Percentiles rank a stretch among this genome's conserved stretches.
These are phyloP conservation scores for Callinectes sapidus DNA, from an alignment of 2,888 invertebrate species.

Conservation along the genomic window DNA sequence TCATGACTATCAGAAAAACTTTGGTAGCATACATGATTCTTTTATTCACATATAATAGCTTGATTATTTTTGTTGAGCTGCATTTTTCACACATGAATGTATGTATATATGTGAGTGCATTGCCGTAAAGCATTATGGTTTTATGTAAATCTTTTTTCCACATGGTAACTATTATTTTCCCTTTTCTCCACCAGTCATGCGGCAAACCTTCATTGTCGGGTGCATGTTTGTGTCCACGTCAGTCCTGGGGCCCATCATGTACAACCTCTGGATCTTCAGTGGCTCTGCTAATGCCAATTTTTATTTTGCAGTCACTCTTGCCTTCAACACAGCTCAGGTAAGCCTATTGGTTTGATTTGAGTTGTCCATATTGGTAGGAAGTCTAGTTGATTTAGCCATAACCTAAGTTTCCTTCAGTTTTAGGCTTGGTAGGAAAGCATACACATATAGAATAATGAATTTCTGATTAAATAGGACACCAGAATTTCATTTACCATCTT, in stretches of 20 bases:
- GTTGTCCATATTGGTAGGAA: background rate
- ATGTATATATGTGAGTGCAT: background rate
- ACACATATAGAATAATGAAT: too few species aligned
- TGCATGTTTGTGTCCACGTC: constrained; percentile 92
- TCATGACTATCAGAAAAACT: too few species aligned
- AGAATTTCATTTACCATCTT: too few species aligned
- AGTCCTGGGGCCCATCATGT: constrained; percentile 94
- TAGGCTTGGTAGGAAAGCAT: background rate
- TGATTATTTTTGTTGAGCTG: too few species aligned
- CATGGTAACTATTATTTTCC: background rate
- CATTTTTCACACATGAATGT: too few species aligned
- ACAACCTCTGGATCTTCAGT: constrained; percentile 98
- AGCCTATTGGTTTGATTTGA: constrained; percentile 66
- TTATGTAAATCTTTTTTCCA: background rate
- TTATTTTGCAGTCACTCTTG: constrained; percentile 97
- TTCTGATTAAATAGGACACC: too few species aligned
- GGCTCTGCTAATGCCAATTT: constrained; percentile 99
- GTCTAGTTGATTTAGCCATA: background rate
- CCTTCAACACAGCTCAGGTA: constrained; percentile 92
- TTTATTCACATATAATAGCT: too few species aligned
- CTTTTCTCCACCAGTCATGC: constrained; percentile 84
- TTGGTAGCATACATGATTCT: too few species aligned
- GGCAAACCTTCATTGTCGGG: constrained; percentile 94
- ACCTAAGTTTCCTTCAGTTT: background rate
- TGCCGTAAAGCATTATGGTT: background rate